Conservation (phyloP, 2,888 invertebrate species). For the Macaria liturata region DNA sequence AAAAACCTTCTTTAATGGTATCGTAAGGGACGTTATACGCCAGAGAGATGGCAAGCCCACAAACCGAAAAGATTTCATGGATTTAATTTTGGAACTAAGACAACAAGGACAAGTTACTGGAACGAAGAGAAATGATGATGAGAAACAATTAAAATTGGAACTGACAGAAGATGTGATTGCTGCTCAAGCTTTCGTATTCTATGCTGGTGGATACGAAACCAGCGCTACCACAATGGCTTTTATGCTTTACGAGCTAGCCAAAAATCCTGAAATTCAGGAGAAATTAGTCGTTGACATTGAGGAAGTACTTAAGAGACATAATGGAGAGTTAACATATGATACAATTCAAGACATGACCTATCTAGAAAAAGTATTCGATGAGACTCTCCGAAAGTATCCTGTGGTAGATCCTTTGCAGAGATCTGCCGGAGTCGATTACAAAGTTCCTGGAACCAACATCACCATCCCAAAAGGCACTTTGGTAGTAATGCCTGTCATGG, state of each 20-base stretch:
- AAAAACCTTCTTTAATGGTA: conserved; percentile 40
- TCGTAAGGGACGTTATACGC: conserved; percentile 41
- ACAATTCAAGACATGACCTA: conserved; percentile 59
- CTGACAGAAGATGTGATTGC: conserved; percentile 54
- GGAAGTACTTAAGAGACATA: conserved; percentile 42
- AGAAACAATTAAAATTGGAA: conserved; percentile 34
- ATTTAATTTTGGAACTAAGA: conserved; percentile 47
- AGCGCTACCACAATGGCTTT: conserved; percentile 63
- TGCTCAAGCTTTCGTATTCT: conserved; percentile 69
- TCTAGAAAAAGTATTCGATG: conserved; percentile 58
- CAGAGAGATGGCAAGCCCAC: conserved; percentile 48
- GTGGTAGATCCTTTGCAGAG: conserved; percentile 62
- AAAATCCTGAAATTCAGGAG: conserved; percentile 60
- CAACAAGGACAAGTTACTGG: conserved; percentile 38
- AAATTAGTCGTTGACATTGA: conserved; percentile 54
- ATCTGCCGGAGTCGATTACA: conserved; percentile 51
- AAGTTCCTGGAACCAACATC: conserved; percentile 55
- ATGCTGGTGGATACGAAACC: conserved; percentile 71
- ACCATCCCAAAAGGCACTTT: conserved; percentile 52
- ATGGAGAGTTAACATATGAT: conserved; percentile 60
- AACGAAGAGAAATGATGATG: conserved; percentile 29
- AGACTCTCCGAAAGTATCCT: conserved; percentile 69
- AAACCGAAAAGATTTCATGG: conserved; percentile 36
- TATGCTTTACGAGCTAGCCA: conserved; percentile 57
- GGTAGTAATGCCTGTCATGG: conserved; percentile 53